Conservation (phyloP, 1,140 invertebrate species). For the Dreissena polymorpha region DNA sequence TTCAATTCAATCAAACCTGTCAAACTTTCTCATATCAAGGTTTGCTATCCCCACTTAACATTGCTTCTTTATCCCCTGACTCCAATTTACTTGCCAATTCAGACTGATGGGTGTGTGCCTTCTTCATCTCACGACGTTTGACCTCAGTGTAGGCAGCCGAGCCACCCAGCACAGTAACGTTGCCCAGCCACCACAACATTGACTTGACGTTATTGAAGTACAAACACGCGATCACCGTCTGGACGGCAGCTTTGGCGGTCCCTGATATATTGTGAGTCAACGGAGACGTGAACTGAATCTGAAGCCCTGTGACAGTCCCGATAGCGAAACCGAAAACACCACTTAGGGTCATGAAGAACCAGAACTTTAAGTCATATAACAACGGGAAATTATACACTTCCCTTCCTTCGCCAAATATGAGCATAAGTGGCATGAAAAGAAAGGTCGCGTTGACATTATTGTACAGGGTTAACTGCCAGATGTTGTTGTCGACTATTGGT, state of each 20-base stretch:
- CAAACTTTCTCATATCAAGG: no score
- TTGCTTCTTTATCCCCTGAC: background rate
- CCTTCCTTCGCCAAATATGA: constrained; percentile 89
- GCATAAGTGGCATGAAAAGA: constrained; percentile 94
- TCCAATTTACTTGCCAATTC: background rate
- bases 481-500: constrained; percentile 89
- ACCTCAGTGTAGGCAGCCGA: constrained; percentile 95
- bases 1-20: no score
- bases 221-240: constrained; percentile 97
- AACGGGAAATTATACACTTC: constrained; percentile 86
- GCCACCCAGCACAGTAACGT: constrained; percentile 92
- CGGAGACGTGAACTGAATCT: constrained; percentile 99
- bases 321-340: constrained; percentile 98
- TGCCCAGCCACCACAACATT: constrained; percentile 96
- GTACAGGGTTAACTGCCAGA: constrained; percentile 91
- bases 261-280: constrained; percentile 99
- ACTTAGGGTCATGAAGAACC: constrained; percentile 89
- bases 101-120: constrained; percentile 52
- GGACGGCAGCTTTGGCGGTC: constrained; percentile 98
- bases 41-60: background rate
- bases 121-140: constrained; percentile 91
- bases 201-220: constrained; percentile 93
- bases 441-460: constrained; percentile 97
- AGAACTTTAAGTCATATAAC: constrained; percentile 68
- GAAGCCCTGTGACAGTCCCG: constrained; percentile 96